A percentile compares a stretch with the other conserved stretches of the same genome.
These are phyloP conservation scores for Hemiscyllium ocellatum DNA, from an alignment of 2,113 vertebrate genomes.

Conservation along the genomic window DNA sequence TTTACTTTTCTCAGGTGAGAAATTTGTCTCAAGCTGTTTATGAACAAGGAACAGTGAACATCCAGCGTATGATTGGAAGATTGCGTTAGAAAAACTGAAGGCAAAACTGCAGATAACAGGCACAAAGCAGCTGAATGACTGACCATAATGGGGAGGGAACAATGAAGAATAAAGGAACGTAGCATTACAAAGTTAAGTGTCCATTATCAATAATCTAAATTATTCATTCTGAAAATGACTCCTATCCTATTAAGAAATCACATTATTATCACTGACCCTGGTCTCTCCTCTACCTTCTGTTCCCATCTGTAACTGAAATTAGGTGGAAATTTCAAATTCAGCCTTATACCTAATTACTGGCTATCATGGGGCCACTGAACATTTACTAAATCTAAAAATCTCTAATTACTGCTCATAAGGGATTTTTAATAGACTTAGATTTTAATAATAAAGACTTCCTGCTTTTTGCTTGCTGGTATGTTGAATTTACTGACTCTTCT, in stretches of 20 bases:
- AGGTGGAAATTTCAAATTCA: conserved; percentile 8
- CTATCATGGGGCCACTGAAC: not conserved
- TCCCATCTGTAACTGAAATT: not conserved
- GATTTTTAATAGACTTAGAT: not conserved
- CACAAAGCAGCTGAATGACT: not conserved
- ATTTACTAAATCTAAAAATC: not conserved
- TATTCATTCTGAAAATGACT: not conserved
- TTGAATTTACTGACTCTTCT: not conserved
- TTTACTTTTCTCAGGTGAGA: not conserved
- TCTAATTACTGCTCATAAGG: not conserved
- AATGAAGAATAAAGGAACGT: not conserved
- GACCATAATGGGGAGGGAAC: not conserved
- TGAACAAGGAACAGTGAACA: not conserved
- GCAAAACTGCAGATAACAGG: not conserved
- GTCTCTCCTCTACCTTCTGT: not conserved
- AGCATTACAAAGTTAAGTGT: not conserved
- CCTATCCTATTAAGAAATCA: not conserved
- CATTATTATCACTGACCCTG: not conserved
- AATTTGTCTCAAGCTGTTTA: not conserved
- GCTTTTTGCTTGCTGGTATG: not conserved
- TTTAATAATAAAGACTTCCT: not conserved
- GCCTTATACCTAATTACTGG: not conserved
- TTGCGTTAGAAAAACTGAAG: not conserved
- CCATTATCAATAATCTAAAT: not conserved
- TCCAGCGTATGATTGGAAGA: not conserved